Evolutionary conservation across 2,888 invertebrate species (phyloP).

Genomic region (Scotopteryx bipunctaria): DNA sequence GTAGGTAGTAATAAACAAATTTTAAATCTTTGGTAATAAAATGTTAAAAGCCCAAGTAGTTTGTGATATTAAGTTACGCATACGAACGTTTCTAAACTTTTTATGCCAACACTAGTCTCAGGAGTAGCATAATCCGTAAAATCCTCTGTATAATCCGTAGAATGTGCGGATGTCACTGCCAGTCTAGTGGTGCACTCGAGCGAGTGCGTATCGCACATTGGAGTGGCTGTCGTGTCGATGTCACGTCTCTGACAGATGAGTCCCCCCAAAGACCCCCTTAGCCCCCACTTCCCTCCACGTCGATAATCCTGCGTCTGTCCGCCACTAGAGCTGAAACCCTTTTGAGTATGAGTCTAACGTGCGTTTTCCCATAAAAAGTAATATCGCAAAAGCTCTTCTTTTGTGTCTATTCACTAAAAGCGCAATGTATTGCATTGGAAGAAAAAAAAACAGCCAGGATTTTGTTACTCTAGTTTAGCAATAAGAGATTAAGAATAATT

Average conservation of each 20-base stretch:
- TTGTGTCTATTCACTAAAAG: not conserved
- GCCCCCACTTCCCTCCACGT: slow-evolving; percentile 5
- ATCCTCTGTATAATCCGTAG: slow-evolving; percentile 13
- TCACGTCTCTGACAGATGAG: slow-evolving; percentile 46
- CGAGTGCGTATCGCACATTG: slow-evolving; percentile 48
- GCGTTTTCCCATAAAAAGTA: slow-evolving; percentile 8
- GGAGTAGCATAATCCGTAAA: slow-evolving; percentile 8
- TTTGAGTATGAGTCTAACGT: slow-evolving; percentile 1
- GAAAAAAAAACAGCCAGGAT: too few species aligned
- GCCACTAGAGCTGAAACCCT: slow-evolving; percentile 4
- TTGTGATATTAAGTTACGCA: too few species aligned
- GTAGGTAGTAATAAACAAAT: too few species aligned
- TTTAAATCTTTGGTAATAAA: too few species aligned
- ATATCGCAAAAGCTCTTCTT: slow-evolving; percentile 2
- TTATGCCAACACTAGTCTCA: not conserved
- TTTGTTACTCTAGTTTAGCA: too few species aligned
- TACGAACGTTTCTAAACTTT: too few species aligned
- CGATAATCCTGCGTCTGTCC: slow-evolving; percentile 17
- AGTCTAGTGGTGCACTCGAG: slow-evolving; percentile 44
- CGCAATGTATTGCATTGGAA: not conserved
- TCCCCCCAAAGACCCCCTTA: slow-evolving; percentile 12
- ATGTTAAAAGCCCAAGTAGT: too few species aligned
- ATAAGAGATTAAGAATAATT: too few species aligned
- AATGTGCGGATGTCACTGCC: slow-evolving; percentile 36
- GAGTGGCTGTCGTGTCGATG: slow-evolving; percentile 52